Percentiles rank a stretch among this genome's conserved stretches.
Evolutionary conservation across 2,888 invertebrate genomes (phyloP).

Genomic region (Volucella bombylans): DNA sequence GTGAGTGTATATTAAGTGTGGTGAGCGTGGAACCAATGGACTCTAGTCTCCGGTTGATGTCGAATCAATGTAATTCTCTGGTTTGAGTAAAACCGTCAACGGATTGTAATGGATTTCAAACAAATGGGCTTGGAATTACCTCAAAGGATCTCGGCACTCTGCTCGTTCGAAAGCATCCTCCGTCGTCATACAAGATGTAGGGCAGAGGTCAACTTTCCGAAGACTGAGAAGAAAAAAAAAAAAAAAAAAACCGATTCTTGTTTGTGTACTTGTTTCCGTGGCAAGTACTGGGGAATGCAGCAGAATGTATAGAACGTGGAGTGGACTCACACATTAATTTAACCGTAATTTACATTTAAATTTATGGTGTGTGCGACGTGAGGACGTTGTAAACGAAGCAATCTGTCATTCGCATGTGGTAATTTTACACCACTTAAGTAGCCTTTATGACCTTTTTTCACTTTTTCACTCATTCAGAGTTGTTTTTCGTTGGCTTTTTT

Average conservation of each 20-base stretch:
- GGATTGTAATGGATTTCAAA: conserved; percentile 67
- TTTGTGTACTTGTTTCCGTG: conserved; percentile 15
- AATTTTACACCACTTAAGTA: conserved; percentile 74
- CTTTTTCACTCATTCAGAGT: conserved; percentile 3
- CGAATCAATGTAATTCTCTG: conserved; percentile 44
- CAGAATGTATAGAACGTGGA: background rate
- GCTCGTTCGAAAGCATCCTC: background rate
- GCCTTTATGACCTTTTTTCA: conserved; percentile 68
- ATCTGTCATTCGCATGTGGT: conserved; percentile 71
- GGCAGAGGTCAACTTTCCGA: conserved; percentile 32
- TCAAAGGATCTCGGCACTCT: conserved; percentile 40
- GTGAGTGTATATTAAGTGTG: background rate
- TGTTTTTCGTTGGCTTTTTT: conserved; percentile 2
- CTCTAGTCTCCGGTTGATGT: conserved; percentile 4
- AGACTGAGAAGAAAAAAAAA: background rate
- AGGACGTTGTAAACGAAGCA: conserved; percentile 68
- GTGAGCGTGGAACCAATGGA: background rate
- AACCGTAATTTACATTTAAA: conserved; percentile 57
- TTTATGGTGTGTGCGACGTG: conserved; percentile 48
- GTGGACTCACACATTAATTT: conserved; percentile 24
- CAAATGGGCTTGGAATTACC: conserved; percentile 65
- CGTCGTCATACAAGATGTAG: conserved; percentile 28
- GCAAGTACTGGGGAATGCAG: background rate
- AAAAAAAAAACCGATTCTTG: background rate
- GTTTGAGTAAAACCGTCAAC: conserved; percentile 53